These are phyloP conservation scores for Drusus annulatus DNA, from an alignment of 1,140 invertebrate species.

Conservation along the genomic window DNA sequence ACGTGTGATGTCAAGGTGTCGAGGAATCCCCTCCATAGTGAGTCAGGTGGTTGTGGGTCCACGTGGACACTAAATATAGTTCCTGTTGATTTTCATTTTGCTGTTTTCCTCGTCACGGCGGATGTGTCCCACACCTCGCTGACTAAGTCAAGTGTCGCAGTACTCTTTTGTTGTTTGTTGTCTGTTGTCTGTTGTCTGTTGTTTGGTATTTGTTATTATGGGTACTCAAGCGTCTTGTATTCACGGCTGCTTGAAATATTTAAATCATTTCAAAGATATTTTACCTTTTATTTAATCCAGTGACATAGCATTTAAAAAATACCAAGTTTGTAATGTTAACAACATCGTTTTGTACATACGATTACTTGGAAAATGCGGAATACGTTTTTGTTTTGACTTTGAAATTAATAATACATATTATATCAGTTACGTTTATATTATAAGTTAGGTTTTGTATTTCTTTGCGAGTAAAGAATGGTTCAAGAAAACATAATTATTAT, in stretches of 20 bases:
- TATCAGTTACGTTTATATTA: too few relatives aligned
- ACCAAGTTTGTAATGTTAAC: too few relatives aligned
- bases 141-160: background rate
- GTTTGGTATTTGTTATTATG: background rate
- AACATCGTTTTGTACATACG: too few relatives aligned
- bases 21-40: constrained; percentile 12
- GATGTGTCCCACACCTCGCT: background rate
- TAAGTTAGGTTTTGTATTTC: too few relatives aligned
- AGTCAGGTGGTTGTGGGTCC: constrained; percentile 18
- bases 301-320: background rate
- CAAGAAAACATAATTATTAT: too few relatives aligned
- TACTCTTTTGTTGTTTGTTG: background rate
- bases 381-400: too few relatives aligned
- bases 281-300: background rate
- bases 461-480: too few relatives aligned
- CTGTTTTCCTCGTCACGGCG: background rate
- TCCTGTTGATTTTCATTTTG: constrained; percentile 15
- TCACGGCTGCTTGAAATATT: background rate
- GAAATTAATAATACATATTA: too few relatives aligned
- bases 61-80: constrained; percentile 31
- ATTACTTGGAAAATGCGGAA: too few relatives aligned
- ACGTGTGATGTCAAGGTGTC: background rate
- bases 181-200: background rate
- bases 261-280: background rate
- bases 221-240: background rate